Evolutionary conservation across 2,113 vertebrate species (phyloP), one percentile per base, ranked within the genome.

Genomic region (Petaurus breviceps): DNA sequence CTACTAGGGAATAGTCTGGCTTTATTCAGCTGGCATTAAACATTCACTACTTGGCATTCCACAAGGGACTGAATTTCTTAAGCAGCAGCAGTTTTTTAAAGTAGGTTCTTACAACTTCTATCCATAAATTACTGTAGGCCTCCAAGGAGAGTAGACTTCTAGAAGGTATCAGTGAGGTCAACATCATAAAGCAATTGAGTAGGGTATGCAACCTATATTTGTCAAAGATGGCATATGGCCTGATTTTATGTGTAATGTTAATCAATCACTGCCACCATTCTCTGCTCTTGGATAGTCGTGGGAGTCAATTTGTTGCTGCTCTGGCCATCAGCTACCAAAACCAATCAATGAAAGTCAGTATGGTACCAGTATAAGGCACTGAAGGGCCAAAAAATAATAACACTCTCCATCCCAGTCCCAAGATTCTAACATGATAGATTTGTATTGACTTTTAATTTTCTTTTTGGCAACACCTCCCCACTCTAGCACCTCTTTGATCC

Each of bases 1-100:
- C 96, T 97, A 93, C 96, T 96, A 97, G 89, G 92, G 97, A 98
- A 98, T 98, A 98, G 97, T 95, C 97, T 98, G 97, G 98, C 97
- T 98, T 98, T 96, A 96, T 97, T 92, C 98, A 94, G 93, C 91
- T 96, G 98, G 94, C 95, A 98, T 97, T 98, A 98, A 98, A 98
- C 90, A 98, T 97, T 98, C 97, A 96, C 96, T 97, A 98, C 95
- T 98, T 97, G 93, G 95, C 97, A 96, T 97, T 98, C 97, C 95
- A 90, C 95, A 98, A 97, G 97, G 96, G 97, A 97, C 94, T 98
- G 97, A 95, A 96, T 97, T 98, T 98, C 97, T 98, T 96, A 96
- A 95, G 95, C 96, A 98, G 97, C 96, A 96, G 43, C 92, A 93
- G 92, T 97, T 95, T 98, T 98, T 96, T 96, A 96, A 97, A 98